Evolutionary conservation across 1,140 invertebrate species (phyloP).

Genomic region (Aricia agestis): DNA sequence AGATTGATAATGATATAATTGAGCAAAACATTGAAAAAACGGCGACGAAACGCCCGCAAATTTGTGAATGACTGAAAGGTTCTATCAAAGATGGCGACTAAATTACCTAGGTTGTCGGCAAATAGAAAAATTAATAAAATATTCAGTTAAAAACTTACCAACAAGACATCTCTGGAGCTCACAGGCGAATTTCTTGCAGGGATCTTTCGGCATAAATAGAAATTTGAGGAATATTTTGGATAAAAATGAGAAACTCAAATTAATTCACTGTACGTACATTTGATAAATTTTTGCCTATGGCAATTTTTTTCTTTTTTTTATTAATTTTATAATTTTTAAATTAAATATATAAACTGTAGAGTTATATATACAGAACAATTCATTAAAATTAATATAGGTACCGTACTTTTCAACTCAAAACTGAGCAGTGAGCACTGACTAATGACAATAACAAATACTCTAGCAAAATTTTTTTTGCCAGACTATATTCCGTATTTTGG

Average conservation of each 20-base stretch:
- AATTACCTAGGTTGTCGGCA: conserved; percentile 67
- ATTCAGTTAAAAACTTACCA: conserved; percentile 76
- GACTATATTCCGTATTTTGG: no score
- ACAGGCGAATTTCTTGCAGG: conserved; percentile 85
- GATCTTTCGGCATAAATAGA: conserved; percentile 78
- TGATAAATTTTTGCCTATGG: conserved; percentile 44
- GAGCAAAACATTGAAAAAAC: conserved; percentile 72
- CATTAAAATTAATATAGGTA: no score
- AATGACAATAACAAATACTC: no score
- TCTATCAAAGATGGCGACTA: conserved; percentile 74
- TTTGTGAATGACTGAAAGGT: conserved; percentile 65
- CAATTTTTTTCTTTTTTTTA: conserved; percentile 37
- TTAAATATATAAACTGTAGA: no score
- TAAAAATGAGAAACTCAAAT: conserved; percentile 49
- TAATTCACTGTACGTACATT: conserved; percentile 56
- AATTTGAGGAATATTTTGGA: conserved; percentile 43
- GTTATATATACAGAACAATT: no score
- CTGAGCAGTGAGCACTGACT: no score
- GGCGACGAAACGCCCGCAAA: conserved; percentile 73
- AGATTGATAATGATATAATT: conserved; percentile 54
- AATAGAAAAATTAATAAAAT: conserved; percentile 59
- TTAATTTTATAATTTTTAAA: no score
- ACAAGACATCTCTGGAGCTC: conserved; percentile 85
- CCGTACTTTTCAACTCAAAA: no score
- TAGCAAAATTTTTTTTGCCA: no score